Conservation (phyloP, 2,888 invertebrate genomes). For the Drosophila vallismaia region DNA sequence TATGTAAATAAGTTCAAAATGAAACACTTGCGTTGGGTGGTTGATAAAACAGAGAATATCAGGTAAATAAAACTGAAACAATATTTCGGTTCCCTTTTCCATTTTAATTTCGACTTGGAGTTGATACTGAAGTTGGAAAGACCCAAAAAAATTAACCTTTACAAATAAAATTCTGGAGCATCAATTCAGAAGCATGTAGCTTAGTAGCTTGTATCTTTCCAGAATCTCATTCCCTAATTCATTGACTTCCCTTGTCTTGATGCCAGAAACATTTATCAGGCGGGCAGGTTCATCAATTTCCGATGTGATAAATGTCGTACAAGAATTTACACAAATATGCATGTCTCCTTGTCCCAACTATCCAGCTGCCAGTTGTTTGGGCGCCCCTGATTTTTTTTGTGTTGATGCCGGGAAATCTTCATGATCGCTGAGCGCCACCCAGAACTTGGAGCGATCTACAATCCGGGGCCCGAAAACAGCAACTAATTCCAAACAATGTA, state of each 20-base stretch:
- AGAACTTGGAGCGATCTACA: slow-evolving; percentile 61
- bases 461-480: slow-evolving; percentile 65
- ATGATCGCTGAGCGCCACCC: slow-evolving; percentile 71
- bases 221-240: background rate
- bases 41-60: slow-evolving; percentile 69
- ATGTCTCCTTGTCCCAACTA: slow-evolving; percentile 28
- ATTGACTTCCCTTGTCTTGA: slow-evolving; percentile 10
- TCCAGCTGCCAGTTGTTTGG: slow-evolving; percentile 70
- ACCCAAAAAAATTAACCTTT: background rate
- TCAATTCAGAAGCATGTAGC: slow-evolving; percentile 10
- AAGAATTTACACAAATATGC: slow-evolving; percentile 73
- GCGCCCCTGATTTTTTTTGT: slow-evolving; percentile 40
- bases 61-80: slow-evolving; percentile 73
- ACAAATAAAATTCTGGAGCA: background rate
- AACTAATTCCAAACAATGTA: slow-evolving; percentile 79
- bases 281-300: slow-evolving; percentile 73
- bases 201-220: too few relatives aligned
- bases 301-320: slow-evolving; percentile 71
- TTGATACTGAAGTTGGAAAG: background rate
- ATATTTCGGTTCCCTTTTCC: slow-evolving; percentile 45
- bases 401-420: slow-evolving; percentile 42
- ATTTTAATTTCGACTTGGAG: background rate
- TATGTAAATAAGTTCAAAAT: slow-evolving; percentile 61
- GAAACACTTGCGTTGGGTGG: slow-evolving; percentile 74
- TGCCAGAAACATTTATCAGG: slow-evolving; percentile 37